Evolutionary conservation across 2,797 vertebrate genomes (phyloP).

Genomic region (Falco peregrinus): DNA sequence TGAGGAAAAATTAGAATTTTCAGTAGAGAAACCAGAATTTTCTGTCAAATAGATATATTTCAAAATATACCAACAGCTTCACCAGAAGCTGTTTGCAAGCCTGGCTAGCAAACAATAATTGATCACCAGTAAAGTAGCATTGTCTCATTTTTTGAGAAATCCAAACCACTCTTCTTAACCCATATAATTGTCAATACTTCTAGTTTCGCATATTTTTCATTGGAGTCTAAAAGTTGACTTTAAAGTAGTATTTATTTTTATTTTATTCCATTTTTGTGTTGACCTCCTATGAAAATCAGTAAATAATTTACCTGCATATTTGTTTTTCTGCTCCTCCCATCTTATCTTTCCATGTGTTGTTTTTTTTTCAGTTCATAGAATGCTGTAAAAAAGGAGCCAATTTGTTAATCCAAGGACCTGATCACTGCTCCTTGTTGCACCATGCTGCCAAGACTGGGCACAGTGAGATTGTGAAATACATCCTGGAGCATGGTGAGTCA

Average conservation of each 20-base stretch:
- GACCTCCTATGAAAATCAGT: not conserved
- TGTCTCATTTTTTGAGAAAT: not conserved
- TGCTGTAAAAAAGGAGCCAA: slow-evolving; percentile 88
- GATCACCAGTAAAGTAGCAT: not conserved
- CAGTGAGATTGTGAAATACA: slow-evolving; percentile 87
- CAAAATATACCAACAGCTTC: not conserved
- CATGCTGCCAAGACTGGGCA: slow-evolving; percentile 89
- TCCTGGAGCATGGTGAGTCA: slow-evolving; percentile 90
- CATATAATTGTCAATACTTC: not conserved
- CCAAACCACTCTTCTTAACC: not conserved
- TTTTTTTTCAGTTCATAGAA: slow-evolving; percentile 82
- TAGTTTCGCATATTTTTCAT: not conserved
- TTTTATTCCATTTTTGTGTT: not conserved
- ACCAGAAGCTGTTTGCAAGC: not conserved
- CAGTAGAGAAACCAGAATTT: not conserved
- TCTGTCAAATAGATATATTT: not conserved
- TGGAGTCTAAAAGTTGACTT: not conserved
- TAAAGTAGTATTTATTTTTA: not conserved
- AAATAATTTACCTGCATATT: not conserved
- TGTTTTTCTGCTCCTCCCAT: not conserved
- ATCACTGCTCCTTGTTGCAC: slow-evolving; percentile 88
- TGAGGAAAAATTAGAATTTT: not conserved
- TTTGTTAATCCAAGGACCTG: slow-evolving; percentile 88
- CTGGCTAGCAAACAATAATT: not conserved
- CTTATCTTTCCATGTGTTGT: not conserved